These are phyloP conservation scores for Pachypanchax playfairii DNA, from an alignment of 2,113 vertebrate species.

Conservation along the genomic window DNA sequence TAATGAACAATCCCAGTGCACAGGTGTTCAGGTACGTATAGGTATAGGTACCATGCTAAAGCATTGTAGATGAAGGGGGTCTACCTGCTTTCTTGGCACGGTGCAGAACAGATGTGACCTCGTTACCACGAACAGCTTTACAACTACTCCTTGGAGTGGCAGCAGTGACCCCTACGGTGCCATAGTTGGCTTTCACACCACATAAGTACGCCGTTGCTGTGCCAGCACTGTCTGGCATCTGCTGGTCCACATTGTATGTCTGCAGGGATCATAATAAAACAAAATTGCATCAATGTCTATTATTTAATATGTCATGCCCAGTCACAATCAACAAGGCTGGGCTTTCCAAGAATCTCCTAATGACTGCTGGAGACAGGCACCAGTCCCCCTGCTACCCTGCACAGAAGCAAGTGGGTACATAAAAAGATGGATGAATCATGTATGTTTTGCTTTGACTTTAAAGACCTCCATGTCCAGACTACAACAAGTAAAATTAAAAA, in stretches of 20 bases:
- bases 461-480: no score
- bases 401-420: no score
- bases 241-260: slow-evolving; percentile 83
- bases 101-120: slow-evolving; percentile 80
- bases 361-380: no score
- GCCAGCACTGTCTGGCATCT: slow-evolving; percentile 85
- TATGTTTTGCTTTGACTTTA: no score
- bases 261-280: slow-evolving; percentile 39
- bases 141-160: slow-evolving; percentile 64
- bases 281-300: not conserved
- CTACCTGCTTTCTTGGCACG: slow-evolving; percentile 79
- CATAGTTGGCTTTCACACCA: slow-evolving; percentile 84
- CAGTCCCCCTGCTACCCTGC: no score
- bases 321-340: not conserved
- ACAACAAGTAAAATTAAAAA: no score
- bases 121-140: slow-evolving; percentile 63
- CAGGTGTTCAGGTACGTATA: not conserved
- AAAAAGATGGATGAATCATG: no score
- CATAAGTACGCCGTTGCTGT: slow-evolving; percentile 83
- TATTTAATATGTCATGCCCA: not conserved
- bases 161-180: slow-evolving; percentile 80
- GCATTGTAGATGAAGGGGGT: not conserved
- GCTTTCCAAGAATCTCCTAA: no score
- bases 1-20: not conserved
- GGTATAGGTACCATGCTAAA: no score